Percentiles rank a stretch among this genome's conserved stretches.
phyloP scores from a whole-genome alignment of 2,797 vertebrate genomes.

The Smutsia temminckii region DNA sequence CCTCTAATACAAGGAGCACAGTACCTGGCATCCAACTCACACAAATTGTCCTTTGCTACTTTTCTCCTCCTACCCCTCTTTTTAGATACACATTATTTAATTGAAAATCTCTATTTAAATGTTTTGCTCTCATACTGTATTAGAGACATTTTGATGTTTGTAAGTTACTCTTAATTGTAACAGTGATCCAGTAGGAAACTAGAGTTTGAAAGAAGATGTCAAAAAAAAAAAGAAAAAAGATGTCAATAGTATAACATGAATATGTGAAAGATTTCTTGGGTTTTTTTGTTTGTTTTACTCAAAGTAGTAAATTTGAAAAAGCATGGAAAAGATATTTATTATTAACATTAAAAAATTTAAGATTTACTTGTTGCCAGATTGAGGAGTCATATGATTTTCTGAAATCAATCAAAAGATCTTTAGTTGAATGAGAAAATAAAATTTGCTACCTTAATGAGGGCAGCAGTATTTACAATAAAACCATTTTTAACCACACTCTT shows the following conservation, averaged over 20 bases:
- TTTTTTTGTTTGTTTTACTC: not conserved
- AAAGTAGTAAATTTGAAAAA: conserved; percentile 20
- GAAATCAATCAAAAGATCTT: not conserved
- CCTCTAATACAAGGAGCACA: not conserved
- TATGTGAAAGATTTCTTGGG: conserved; percentile 30
- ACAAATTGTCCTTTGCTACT: not conserved
- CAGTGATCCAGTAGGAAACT: conserved; percentile 8
- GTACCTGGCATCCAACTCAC: not conserved
- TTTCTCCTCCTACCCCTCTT: not conserved
- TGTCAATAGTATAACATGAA: conserved; percentile 5
- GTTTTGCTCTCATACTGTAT: not conserved
- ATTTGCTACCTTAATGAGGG: conserved; percentile 10
- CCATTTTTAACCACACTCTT: conserved; percentile 19
- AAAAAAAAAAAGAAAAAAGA: not conserved
- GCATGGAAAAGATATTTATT: conserved; percentile 14
- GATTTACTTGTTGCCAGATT: conserved; percentile 23
- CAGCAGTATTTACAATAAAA: conserved; percentile 18
- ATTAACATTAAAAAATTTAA: conserved; percentile 48
- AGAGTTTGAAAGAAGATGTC: conserved; percentile 15
- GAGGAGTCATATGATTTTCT: conserved; percentile 50
- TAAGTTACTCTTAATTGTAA: not conserved
- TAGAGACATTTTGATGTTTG: not conserved
- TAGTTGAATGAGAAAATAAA: conserved; percentile 53
- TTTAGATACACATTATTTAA: conserved; percentile 12
- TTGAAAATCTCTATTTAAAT: conserved; percentile 5